phyloP scores from a whole-genome alignment of 1,140 invertebrate species.

The Tetramorium parvispinum region DNA sequence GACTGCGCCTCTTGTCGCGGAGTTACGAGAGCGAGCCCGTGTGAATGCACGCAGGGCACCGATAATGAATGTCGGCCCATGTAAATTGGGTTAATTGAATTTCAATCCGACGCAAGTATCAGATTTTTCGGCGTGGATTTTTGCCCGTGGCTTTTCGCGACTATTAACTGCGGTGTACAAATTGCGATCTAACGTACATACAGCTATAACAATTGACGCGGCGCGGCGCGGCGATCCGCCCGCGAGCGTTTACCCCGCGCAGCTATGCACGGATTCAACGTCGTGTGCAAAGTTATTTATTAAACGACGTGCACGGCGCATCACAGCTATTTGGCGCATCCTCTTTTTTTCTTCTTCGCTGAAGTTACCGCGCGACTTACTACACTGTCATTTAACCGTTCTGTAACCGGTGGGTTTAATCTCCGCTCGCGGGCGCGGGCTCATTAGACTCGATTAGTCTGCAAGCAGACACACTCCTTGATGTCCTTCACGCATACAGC shows the following conservation, averaged over 20 bases:
- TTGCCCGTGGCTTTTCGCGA: conserved; percentile 39
- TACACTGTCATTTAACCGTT: conserved; percentile 63
- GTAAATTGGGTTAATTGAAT: conserved; percentile 60
- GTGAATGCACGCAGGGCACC: background rate
- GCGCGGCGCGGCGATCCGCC: background rate
- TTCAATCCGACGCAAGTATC: conserved; percentile 5
- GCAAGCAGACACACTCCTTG: conserved; percentile 68
- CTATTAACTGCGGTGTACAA: conserved; percentile 42
- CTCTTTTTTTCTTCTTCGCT: conserved; percentile 16
- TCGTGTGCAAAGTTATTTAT: conserved; percentile 8
- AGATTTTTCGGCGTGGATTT: conserved; percentile 36
- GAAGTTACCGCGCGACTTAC: conserved; percentile 24
- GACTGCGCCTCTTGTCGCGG: conserved; percentile 1
- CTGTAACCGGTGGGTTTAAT: conserved; percentile 75
- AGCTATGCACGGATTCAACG: background rate
- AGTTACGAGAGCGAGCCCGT: conserved; percentile 7
- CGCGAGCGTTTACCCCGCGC: background rate
- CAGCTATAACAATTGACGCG: background rate
- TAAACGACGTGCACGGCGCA: background rate
- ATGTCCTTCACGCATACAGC: conserved; percentile 52
- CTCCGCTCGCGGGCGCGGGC: conserved; percentile 71
- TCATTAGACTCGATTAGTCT: conserved; percentile 80
- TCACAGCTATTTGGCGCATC: background rate
- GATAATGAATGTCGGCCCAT: conserved; percentile 63
- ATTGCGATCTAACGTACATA: conserved; percentile 16